Conservation (phyloP, 2,113 vertebrate species). For the Psammodynastes pulverulentus region DNA sequence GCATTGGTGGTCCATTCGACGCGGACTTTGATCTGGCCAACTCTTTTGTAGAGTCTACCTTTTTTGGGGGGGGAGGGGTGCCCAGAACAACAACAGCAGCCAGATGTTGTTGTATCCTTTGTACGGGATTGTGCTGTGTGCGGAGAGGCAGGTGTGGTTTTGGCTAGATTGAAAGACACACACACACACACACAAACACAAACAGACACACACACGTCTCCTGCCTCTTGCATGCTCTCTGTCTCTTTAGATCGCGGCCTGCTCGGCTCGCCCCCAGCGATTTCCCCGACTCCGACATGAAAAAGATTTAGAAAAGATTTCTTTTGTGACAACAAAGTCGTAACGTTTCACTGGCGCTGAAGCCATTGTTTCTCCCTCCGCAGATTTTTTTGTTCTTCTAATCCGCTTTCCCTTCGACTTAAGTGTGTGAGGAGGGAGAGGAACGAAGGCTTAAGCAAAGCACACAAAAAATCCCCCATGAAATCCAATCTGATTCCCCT, state of each 20-base stretch:
- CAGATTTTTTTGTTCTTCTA: not conserved
- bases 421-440: rapidly evolving
- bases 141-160: conserved; percentile 2
- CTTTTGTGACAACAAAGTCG: not conserved
- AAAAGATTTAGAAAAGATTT: not conserved
- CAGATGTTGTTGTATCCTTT: not conserved
- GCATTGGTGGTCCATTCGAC: conserved; percentile 47
- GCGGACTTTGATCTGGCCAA: conserved; percentile 26
- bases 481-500: not conserved
- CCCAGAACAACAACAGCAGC: conserved; percentile 1
- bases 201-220: not conserved
- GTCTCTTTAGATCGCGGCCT: not conserved
- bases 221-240: not conserved
- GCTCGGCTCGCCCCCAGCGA: not conserved
- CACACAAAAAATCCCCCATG: not conserved
- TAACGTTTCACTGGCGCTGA: not conserved
- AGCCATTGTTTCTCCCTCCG: not conserved
- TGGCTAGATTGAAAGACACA: not conserved
- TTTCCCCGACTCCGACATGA: not conserved
- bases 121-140: conserved; percentile 21
- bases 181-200: no score
- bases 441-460: not conserved
- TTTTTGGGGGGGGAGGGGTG: not conserved
- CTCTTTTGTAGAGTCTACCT: conserved; percentile 34
- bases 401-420: not conserved